Evolutionary conservation across 1,140 invertebrate genomes (phyloP), one percentile per base, ranked within the genome.

Genomic region (Drosophila arizonae): DNA sequence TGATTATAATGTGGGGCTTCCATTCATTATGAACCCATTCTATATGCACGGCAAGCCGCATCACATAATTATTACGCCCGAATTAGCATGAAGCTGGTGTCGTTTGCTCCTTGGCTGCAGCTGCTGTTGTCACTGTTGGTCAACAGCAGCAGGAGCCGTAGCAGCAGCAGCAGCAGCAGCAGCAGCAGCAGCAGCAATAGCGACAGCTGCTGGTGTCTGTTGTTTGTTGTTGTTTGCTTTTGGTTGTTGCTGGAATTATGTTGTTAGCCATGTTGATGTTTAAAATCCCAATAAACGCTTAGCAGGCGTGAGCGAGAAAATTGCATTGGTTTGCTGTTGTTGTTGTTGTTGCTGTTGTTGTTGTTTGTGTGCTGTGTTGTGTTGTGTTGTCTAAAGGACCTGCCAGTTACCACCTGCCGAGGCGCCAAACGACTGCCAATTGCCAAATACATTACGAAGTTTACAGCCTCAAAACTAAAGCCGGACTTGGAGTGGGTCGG

Each of bases 401-500:
- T 17, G n/a, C 26, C 24, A 8, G 50, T 24, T 26, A 5, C 43
- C 43, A 15, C 13, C 43, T 45, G 48, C 3, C 21, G 36, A 54
- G 63, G 62, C 61, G 61, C 68, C 65, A 87, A 82, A 77, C 72
- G 57, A 43, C 67, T 72, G 76, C 72, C 84, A 88, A 87, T 87
- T 88, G 79, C 76, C 79, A 87, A 87, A 87, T 87, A 87, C 88
- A 79, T 87, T 77, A 87, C 84, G 60, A 82, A 87, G 69, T 73
- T 87, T 87, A 87, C 72, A 69, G 66, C 76, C 68, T 26, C 43
- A 46, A 61, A 77, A 76, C 48, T 54, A 52, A 30, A 56, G 9
- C 39, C 66, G 46, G 58, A 48, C 33, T 26, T 52, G 70, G 64
- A 8, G 26, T 54, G 70, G 64, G 36, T 39, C 6, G 10, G 10